Base-by-base conservation (phyloP, 2,888 invertebrate genomes). In the Bhutanitis thaidina region DNA sequence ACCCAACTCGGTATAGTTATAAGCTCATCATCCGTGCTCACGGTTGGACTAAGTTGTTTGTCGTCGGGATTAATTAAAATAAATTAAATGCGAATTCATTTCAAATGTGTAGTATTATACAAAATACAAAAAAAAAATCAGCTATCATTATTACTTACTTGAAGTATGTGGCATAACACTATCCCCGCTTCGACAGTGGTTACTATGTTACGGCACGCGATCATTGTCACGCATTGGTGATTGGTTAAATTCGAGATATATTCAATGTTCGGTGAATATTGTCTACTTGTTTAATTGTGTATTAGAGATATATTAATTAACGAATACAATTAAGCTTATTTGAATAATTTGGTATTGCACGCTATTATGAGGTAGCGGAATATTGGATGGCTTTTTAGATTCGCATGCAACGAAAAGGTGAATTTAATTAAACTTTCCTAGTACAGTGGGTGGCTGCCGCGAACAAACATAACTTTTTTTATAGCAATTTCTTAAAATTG, bases 201-300 rank as follows among this genome's bases (percentile, higher is more conserved):
- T 62, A 62, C 58, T 60, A 57, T 50, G 36, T 20, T 32, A 34
- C 29, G 51, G 15, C 65, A 65, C 64, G 65, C 62, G 60, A 65
- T 16, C 25, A 30, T 29, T 40, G 38, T 44, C 52, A 53, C 46
- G 49, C 46, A 47, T 35, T 34, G 34, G 38, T 20, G 8, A 40
- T 49, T 20, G 52, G 27, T 45, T 44, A n/a, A 30, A 9, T 32
- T 10, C 20, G 4, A 15, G 8, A 9, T 15, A 9, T 36, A 15
- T 7, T 10, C 9, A 9, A 15, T 15, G 1, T 13, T 35, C 35
- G 7, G 14, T n/a, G n/a, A n/a, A n/a, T n/a, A n/a, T n/a, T n/a
- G n/a, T n/a, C n/a, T n/a, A n/a, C n/a, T n/a, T n/a, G n/a, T 35
- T 2, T 1, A 35, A 12, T 14, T 35, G 35, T 35, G 5, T 13